Base-by-base conservation (phyloP, 2,888 invertebrate species). In the Vandiemenella viatica region DNA sequence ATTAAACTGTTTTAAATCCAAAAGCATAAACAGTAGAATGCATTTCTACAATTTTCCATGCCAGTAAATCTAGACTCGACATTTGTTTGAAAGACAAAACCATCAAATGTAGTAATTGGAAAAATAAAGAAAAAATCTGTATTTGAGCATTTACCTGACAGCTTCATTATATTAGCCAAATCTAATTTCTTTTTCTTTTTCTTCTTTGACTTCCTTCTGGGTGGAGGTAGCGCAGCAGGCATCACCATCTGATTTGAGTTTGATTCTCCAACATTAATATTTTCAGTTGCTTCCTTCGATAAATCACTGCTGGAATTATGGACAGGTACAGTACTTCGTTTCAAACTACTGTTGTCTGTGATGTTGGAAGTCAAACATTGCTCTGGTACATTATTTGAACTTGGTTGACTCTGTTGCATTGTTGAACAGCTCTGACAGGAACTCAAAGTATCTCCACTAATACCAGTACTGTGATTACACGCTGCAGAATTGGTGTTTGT, bases 81-180 rank as follows among this genome's bases (percentile, higher is more conserved):
- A 10, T 3, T 32, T 32, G 5, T 4, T 32, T 3, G 32, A 32
- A n/a, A 32, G 3, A 32, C n/a, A 32, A 3, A 4, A 32, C 3
- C 13, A 32, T 4, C 10, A 32, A 32, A 32, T 32, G 10, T 5
- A 32, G n/a, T 32, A 32, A 32, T 13, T 8, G n/a, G n/a, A 40
- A 40, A 40, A 40, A 10, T 40, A 1, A 17, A 40, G 40, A 6
- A 6, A 17, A 13, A 16, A 16, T 8, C 16, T n/a, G 37, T 20
- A 45, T 38, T n/a, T 10, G 10, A 15, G 19, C 10, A 40, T 42
- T 60, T 54, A 66, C 82, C 78, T 44, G 81, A 80, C 52, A 81
- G 69, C 63, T 81, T 81, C 76, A 82, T 82, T 37, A 82, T 77
- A 64, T 79, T 80, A 46, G 80, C 80, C 57, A 82, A 70, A 64